phyloP scores from a whole-genome alignment of 2,888 invertebrate species.

The Ptycholaimellus sp. region DNA sequence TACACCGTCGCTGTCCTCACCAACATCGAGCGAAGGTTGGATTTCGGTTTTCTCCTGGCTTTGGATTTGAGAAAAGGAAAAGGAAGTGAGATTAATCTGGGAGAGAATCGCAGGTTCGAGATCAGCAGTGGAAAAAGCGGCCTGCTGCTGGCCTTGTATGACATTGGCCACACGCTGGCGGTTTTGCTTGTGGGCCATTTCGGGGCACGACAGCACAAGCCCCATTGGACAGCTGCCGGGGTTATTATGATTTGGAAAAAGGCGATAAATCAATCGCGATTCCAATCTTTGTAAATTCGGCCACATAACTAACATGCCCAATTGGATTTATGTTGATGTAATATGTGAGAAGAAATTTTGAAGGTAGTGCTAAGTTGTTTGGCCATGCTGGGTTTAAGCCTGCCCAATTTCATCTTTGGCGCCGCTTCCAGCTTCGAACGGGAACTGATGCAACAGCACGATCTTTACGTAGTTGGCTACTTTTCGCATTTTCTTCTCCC shows the following conservation, averaged over 20 bases:
- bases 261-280: too few species aligned
- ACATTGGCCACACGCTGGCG: constrained; percentile 15
- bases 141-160: constrained; percentile 14
- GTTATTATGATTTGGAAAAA: background rate
- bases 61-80: too few species aligned
- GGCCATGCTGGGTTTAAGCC: constrained; percentile 14
- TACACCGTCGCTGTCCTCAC: constrained; percentile 7
- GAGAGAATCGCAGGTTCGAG: too few species aligned
- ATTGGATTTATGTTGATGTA: too few species aligned
- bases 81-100: too few species aligned
- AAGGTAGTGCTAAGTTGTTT: constrained; percentile 13
- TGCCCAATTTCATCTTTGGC: constrained; percentile 14
- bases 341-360: too few species aligned
- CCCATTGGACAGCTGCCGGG: constrained; percentile 15
- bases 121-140: constrained; percentile 10
- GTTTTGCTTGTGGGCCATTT: constrained; percentile 16
- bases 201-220: constrained; percentile 13
- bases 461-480: constrained; percentile 9
- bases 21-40: constrained; percentile 5
- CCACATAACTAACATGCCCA: too few species aligned
- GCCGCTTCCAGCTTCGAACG: constrained; percentile 10
- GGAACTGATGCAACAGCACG: constrained; percentile 7
- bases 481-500: background rate
- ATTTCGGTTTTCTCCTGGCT: too few species aligned
- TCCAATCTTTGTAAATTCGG: too few species aligned